phyloP scores from a whole-genome alignment of 2,888 invertebrate genomes.

The Noctua comes region DNA sequence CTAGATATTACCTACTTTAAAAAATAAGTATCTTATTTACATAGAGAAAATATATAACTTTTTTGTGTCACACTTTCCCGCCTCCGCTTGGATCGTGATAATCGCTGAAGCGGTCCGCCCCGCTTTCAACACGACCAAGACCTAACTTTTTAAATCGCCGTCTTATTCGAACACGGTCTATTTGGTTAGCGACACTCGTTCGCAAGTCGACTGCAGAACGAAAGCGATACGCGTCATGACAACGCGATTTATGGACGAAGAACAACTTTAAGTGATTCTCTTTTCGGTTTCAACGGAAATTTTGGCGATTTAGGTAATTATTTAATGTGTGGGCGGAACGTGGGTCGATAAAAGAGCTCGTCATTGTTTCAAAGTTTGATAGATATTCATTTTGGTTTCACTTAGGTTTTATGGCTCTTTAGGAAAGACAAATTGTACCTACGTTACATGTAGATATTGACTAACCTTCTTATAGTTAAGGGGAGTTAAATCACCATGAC shows the following conservation, averaged over 20 bases:
- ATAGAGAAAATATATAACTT: not conserved
- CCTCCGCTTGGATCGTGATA: not conserved
- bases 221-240: slow-evolving; percentile 59
- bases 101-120: not conserved
- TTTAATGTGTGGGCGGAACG: slow-evolving; percentile 31
- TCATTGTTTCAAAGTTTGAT: slow-evolving; percentile 26
- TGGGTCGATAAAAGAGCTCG: slow-evolving; percentile 20
- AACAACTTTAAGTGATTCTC: slow-evolving; percentile 44
- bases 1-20: not conserved
- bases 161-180: slow-evolving; percentile 57
- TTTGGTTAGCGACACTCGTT: slow-evolving; percentile 54
- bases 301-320: slow-evolving; percentile 54
- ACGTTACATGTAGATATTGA: not conserved
- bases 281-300: slow-evolving; percentile 54
- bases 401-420: not conserved
- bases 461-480: not conserved
- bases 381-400: slow-evolving; percentile 31
- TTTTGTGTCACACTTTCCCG: not conserved
- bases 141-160: slow-evolving; percentile 61
- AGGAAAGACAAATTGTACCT: not conserved
- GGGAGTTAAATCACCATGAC: not conserved
- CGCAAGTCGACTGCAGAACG: slow-evolving; percentile 34
- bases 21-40: not conserved
- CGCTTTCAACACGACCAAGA: not conserved
- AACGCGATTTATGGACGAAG: slow-evolving; percentile 41